Conservation (phyloP, 2,888 invertebrate species). For the Tiliacea aurago region DNA sequence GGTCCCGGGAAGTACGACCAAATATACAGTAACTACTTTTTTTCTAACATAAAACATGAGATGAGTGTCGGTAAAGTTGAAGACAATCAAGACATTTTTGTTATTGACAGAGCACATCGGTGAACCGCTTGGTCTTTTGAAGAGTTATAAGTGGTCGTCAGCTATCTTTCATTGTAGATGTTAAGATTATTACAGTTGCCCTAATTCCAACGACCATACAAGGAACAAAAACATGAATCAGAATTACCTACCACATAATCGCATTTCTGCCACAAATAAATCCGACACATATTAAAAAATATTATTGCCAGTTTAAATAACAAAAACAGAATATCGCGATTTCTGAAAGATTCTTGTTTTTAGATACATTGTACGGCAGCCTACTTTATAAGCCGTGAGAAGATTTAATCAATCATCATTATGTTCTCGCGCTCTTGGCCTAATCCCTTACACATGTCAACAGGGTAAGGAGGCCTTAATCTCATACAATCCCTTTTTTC, state of each 20-base stretch:
- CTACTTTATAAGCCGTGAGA: slow-evolving; percentile 2
- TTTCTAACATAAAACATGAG: too few species aligned
- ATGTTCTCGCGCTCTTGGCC: background rate
- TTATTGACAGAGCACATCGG: too few species aligned
- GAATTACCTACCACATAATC: too few species aligned
- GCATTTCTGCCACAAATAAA: background rate
- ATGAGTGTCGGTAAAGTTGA: too few species aligned
- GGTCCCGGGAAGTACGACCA: too few species aligned
- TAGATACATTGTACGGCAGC: too few species aligned
- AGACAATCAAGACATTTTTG: too few species aligned
- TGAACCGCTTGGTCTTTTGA: too few species aligned
- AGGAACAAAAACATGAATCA: background rate
- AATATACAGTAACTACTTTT: too few species aligned
- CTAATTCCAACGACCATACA: background rate
- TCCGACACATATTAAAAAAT: background rate
- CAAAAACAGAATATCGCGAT: background rate
- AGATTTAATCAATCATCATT: slow-evolving; percentile 9
- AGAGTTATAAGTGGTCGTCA: too few species aligned
- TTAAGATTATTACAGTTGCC: background rate
- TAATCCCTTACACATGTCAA: slow-evolving; percentile 48
- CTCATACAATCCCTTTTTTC: slow-evolving; percentile 1
- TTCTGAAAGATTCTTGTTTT: background rate
- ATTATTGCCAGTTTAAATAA: background rate
- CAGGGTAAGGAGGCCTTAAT: slow-evolving; percentile 13
- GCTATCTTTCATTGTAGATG: too few species aligned